Evolutionary conservation across 2,888 invertebrate species (phyloP), one percentile per base, ranked within the genome.

Genomic region (Parapristionchus giblindavisi): DNA sequence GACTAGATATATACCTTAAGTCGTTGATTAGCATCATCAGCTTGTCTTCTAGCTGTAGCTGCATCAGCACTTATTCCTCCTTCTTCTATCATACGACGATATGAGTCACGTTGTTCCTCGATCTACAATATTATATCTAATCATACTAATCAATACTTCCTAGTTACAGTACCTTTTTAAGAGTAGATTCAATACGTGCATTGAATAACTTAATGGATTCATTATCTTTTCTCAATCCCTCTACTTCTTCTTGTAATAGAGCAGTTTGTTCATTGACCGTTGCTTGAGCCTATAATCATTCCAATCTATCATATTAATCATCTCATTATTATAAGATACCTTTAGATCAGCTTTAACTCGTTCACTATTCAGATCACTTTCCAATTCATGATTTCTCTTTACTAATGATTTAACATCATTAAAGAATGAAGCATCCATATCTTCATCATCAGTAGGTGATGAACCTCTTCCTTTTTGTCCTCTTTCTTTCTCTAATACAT

Each of bases 101-200:
- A 81, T n/a, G 77, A 54, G 34, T 81, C 79, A 0, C 81, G 70
- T 61, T 82, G 77, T 24, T 74, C 65, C 40, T 80, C 80, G n/a
- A 81, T 56, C 77, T 81, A 52, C 27, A 63, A 58, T 58, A 17
- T 58, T 14, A 14, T 58, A n/a, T 21, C 8, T 11, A 40, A 40
- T 66, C 24, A 21, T 1, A 65, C 38, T 3, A 11, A 40, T 27
- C 2, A 24, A 6, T 65, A 29, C 27, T 8, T 43, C n/a, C 11
- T 6, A 5, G 29, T 2, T 24, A 66, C n/a, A 14, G 40, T 4
- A 61, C n/a, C 5, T 24, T 52, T 24, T 52, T n/a, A n/a, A n/a
- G n/a, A n/a, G n/a, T n/a, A n/a, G n/a, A n/a, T n/a, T n/a, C n/a
- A n/a, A n/a, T n/a, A n/a, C n/a, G n/a, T n/a, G n/a, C n/a, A n/a